Percentiles rank a stretch among this genome's conserved stretches.
These are phyloP conservation scores for Rattus norvegicus DNA, from an alignment of 2,113 vertebrate species.

Conservation along the genomic window DNA sequence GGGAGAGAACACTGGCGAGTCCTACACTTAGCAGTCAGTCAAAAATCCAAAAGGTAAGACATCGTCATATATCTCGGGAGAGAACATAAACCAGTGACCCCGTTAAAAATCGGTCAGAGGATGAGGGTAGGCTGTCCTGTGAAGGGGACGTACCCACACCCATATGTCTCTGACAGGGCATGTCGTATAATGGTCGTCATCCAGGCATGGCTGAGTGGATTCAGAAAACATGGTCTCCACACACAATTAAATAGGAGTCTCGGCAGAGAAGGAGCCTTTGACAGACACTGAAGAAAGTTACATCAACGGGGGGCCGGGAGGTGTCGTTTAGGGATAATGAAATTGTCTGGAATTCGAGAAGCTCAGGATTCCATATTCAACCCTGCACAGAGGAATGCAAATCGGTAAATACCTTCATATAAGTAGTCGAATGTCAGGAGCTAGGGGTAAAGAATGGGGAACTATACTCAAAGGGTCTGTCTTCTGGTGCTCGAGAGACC, in stretches of 20 bases:
- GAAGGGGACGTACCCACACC: no score
- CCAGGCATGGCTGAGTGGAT: background rate
- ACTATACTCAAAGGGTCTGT: background rate
- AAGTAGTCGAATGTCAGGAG: background rate
- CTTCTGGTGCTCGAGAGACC: background rate
- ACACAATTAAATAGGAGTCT: background rate
- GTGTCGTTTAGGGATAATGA: background rate
- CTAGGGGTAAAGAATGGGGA: fast-evolving
- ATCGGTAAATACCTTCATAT: no score
- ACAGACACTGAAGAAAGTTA: background rate
- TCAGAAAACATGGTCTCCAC: background rate
- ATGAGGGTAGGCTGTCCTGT: background rate
- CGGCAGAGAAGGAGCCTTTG: background rate
- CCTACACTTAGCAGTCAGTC: background rate
- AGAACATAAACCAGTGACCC: background rate
- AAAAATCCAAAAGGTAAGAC: background rate
- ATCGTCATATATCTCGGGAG: background rate
- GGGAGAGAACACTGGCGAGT: background rate
- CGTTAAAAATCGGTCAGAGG: background rate
- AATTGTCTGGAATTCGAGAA: background rate
- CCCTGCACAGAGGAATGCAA: background rate
- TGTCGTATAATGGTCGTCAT: background rate
- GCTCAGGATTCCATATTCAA: background rate
- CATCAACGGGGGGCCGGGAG: no score
- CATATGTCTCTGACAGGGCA: background rate